Evolutionary conservation across 2,797 vertebrate genomes (phyloP).

Genomic region (Etheostoma nigrum): DNA sequence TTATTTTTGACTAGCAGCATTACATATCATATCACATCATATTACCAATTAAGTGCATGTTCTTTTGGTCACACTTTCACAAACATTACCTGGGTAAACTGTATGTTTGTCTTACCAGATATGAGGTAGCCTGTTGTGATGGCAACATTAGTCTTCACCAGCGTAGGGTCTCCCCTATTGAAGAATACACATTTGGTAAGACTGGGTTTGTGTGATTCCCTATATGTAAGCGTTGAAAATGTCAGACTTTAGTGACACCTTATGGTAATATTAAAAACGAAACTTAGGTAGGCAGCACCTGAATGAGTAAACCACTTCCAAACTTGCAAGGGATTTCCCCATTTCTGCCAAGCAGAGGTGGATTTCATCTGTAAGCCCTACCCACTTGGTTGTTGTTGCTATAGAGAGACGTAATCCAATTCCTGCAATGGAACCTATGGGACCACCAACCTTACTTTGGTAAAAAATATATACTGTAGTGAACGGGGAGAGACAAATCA

Average conservation of each 20-base stretch:
- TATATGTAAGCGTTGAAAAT: neutral
- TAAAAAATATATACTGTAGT: too few species aligned
- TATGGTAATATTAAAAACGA: too few species aligned
- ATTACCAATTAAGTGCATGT: neutral
- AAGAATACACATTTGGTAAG: slow-evolving; percentile 29
- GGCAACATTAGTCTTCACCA: slow-evolving; percentile 94
- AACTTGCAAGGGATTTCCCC: neutral
- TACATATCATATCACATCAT: slow-evolving; percentile 6
- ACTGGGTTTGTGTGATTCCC: neutral
- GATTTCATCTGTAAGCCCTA: neutral
- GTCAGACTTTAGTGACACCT: neutral
- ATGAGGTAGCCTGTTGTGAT: slow-evolving; percentile 99
- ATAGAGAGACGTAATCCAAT: too few species aligned
- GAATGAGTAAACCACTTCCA: neutral
- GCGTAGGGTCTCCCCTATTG: slow-evolving; percentile 93
- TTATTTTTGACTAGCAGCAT: neutral
- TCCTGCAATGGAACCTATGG: too few species aligned
- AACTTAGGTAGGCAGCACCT: too few species aligned
- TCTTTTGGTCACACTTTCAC: neutral
- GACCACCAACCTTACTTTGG: too few species aligned
- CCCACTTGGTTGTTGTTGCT: neutral
- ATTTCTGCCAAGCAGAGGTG: neutral
- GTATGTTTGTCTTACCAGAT: slow-evolving; percentile 89
- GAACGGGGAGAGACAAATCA: too few species aligned
- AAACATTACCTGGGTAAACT: neutral